Evolutionary conservation across 1,140 invertebrate genomes (phyloP), one percentile per base, ranked within the genome.

Genomic region (Hyles euphorbiae): DNA sequence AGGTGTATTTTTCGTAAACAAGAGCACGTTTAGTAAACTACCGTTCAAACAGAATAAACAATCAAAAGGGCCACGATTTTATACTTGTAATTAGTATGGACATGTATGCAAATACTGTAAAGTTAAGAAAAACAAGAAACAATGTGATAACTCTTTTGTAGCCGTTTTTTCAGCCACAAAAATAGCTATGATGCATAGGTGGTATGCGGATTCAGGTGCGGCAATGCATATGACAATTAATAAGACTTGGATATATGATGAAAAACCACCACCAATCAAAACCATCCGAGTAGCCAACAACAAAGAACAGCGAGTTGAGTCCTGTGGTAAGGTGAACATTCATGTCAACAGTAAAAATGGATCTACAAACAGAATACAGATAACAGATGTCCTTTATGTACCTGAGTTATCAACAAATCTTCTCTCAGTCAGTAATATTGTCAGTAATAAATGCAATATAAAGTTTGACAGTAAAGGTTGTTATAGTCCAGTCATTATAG

Each of bases 351-450:
- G 46, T n/a, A 44, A 45, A 7, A 48, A 68, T 44, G 63, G 65
- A 32, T 58, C 65, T 34, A 32, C 11, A 7, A 9, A 61, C 3
- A 46, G 3, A 9, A 70, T 75, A n/a, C 6, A 53, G 46, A 52
- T 75, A 34, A 6, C 68, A 32, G 64, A 81, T 64, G 74, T 78
- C 48, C 57, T 76, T 2, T 75, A 63, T 70, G 65, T 79, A 12
- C 70, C 74, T 7, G 64, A 64, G 2, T 45, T 80, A 5, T 57
- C 63, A 9, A 68, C 69, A 3, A 81, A 78, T 54, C 58, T 76
- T 47, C 43, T 82, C 1, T 80, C 78, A 1, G 67, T 78, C 0
- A 78, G 70, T 33, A 60, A 78, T 67, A 67, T 83, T 2, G 62
- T 64, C 5, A 50, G 34, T 7, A 50, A 50, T 22, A 22, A 22